Evolutionary conservation across 2,888 invertebrate genomes (phyloP).

Genomic region (Cordilura impudica): DNA sequence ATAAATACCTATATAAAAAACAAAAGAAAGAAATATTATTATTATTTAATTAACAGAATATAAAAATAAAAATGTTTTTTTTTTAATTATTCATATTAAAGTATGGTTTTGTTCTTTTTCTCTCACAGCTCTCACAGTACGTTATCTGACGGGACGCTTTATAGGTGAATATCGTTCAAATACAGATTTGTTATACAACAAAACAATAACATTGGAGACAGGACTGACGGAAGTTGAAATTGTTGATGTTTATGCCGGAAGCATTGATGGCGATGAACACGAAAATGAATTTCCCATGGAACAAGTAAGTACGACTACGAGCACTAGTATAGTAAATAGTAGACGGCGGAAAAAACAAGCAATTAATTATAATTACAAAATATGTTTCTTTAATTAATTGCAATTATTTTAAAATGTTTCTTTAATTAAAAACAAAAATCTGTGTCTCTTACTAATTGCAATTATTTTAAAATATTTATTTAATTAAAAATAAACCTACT

Average conservation of each 20-base stretch:
- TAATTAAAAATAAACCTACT: no score
- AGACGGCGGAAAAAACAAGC: neutral
- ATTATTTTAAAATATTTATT: no score
- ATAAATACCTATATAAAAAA: neutral
- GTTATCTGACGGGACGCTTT: conserved; percentile 87
- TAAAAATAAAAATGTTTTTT: neutral
- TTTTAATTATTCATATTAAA: neutral
- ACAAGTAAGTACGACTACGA: conserved; percentile 78
- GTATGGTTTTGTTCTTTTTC: conserved; percentile 73
- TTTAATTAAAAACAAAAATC: conserved; percentile 8
- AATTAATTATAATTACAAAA: neutral
- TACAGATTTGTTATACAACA: conserved; percentile 88
- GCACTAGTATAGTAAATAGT: neutral
- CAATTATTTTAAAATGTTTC: neutral
- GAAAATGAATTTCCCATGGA: conserved; percentile 81
- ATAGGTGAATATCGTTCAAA: conserved; percentile 90
- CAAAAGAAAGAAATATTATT: neutral
- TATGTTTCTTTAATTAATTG: neutral
- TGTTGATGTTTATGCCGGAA: conserved; percentile 87
- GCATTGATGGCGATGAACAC: conserved; percentile 68
- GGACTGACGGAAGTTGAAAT: conserved; percentile 87
- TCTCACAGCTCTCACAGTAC: conserved; percentile 85
- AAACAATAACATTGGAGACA: conserved; percentile 82
- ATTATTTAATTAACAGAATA: neutral
- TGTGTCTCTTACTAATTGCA: no score